Evolutionary conservation across 2,113 vertebrate genomes (phyloP).

Genomic region (Gasterosteus aculeatus): DNA sequence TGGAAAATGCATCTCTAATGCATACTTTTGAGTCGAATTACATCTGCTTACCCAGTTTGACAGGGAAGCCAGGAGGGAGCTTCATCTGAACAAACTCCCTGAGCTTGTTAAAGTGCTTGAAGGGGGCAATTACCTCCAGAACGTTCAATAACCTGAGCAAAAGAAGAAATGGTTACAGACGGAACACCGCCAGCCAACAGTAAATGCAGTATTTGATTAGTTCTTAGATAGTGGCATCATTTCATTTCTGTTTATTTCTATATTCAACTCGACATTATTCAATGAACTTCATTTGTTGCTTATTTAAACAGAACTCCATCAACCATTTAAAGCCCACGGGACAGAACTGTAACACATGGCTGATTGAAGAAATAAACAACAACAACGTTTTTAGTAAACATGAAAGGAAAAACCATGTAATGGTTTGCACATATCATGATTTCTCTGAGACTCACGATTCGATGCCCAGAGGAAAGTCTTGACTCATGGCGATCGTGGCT

Average conservation of each 20-base stretch:
- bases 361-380: neutral
- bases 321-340: neutral
- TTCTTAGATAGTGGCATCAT: neutral
- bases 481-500: slow-evolving; percentile 99
- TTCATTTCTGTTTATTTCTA: neutral
- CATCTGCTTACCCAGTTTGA: slow-evolving; percentile 90
- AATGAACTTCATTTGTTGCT: neutral
- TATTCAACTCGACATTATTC: neutral
- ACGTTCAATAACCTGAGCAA: slow-evolving; percentile 93
- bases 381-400: neutral
- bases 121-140: slow-evolving; percentile 97
- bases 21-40: neutral
- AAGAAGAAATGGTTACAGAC: neutral
- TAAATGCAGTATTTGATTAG: neutral
- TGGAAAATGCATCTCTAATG: neutral
- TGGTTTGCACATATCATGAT: neutral
- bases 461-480: slow-evolving; percentile 95
- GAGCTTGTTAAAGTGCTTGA: slow-evolving; percentile 99
- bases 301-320: neutral
- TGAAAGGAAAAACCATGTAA: neutral
- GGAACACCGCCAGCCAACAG: neutral
- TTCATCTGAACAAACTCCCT: slow-evolving; percentile 99
- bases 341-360: neutral
- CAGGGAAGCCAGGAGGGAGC: slow-evolving; percentile 98
- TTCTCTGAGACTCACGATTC: slow-evolving; percentile 88